Evolutionary conservation across 1,140 invertebrate species (phyloP), one percentile per base, ranked within the genome.

Genomic region (Coenobita brevimanus): DNA sequence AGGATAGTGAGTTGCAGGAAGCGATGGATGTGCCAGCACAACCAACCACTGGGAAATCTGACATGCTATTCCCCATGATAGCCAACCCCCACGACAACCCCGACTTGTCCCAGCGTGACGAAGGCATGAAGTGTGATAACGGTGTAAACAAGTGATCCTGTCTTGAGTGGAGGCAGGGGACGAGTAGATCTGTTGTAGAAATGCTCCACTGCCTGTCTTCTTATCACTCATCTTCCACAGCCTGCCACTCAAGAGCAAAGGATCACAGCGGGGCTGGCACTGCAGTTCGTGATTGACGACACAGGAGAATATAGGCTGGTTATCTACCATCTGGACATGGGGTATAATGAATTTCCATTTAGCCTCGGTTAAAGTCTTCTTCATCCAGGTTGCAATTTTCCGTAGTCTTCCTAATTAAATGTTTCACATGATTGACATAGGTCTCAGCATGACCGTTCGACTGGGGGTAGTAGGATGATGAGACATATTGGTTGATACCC

Each of bases 351-450:
- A 82, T 75, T 33, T 75, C 71, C 71, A 75, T 75, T 3, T 30
- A 33, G 10, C 33, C 71, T 30, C 71, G 21, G 71, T 75, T n/a
- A 75, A 38, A 75, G 8, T 75, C 71, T 38, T 75, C 46, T 8
- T 75, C 36, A 82, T 82, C 80, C 4, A 54, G 54, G 17, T 64
- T 13, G 21, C 54, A 54, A 75, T 82, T 17, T 24, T 71, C 24
- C 17, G 80, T 82, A 13, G 80, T 82, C 80, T 82, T 82, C 27
- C 71, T 60, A 3, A 82, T 82, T 50, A 50, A 50, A 17, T 50
- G 6, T n/a, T 82, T 82, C 43, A 82, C 30, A 8, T 64, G 71
- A n/a, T 82, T 82, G 43, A 82, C 80, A 41, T 8, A 64, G 43
- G 80, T 1, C 27, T 82, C 80, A 36, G 80, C 21, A 60, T 82